Conservation (phyloP, 2,113 vertebrate genomes). For the Chloropsis cyanopogon region DNA sequence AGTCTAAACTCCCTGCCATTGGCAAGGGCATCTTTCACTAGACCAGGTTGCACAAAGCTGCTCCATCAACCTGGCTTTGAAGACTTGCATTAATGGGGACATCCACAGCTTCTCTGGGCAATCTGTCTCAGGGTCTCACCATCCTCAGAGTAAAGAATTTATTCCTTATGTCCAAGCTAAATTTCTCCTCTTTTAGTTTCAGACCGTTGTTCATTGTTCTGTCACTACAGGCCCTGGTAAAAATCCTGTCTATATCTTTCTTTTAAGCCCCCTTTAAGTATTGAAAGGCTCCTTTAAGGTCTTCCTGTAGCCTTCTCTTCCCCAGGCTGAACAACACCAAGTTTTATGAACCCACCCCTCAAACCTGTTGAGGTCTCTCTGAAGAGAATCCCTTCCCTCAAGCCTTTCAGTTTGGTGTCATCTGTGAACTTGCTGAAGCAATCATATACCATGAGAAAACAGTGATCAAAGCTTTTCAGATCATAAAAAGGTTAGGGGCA, state of each 20-base stretch:
- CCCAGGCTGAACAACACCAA: not conserved
- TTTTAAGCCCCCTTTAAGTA: not conserved
- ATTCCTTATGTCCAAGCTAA: not conserved
- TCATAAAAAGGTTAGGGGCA: not conserved
- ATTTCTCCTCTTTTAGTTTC: not conserved
- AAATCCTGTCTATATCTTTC: not conserved
- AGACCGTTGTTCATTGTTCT: no score
- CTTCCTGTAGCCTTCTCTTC: not conserved
- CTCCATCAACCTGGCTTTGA: not conserved
- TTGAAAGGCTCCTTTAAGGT: not conserved
- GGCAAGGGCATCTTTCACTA: not conserved
- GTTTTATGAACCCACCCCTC: not conserved
- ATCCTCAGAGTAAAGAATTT: not conserved
- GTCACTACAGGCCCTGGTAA: not conserved
- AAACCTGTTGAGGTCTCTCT: not conserved
- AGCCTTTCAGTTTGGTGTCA: not conserved
- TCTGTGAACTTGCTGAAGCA: not conserved
- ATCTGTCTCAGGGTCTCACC: not conserved
- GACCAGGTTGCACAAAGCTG: not conserved
- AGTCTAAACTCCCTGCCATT: not conserved
- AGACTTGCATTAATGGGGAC: not conserved
- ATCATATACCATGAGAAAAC: not conserved
- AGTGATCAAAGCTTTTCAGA: not conserved
- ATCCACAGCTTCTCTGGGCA: not conserved
- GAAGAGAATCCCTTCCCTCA: not conserved